Percentiles rank a stretch among this genome's conserved stretches.
phyloP scores from a whole-genome alignment of 2,113 vertebrate species.

The Eidolon helvum region DNA sequence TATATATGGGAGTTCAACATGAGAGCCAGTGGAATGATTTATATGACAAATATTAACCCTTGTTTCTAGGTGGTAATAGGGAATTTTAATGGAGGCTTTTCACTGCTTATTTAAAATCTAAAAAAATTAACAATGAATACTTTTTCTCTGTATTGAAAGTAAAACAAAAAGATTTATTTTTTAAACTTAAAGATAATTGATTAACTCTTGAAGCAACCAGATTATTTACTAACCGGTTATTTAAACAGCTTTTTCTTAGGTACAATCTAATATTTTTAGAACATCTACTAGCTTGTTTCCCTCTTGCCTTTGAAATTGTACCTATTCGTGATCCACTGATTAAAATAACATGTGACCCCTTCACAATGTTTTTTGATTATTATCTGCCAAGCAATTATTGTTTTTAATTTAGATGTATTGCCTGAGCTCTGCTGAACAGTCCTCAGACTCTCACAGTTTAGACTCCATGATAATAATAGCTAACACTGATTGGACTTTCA shows the following conservation, averaged over 20 bases:
- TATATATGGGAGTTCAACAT: background rate
- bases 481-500: background rate
- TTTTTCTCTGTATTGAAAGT: conserved; percentile 32
- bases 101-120: conserved; percentile 11
- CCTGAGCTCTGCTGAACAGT: background rate
- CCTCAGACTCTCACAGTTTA: background rate
- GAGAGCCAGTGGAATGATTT: background rate
- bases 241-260: background rate
- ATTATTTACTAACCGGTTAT: background rate
- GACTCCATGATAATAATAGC: background rate
- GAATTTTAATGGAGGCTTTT: background rate
- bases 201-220: conserved; percentile 12
- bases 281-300: conserved; percentile 50
- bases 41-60: conserved; percentile 22
- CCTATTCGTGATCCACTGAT: conserved; percentile 1
- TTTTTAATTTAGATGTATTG: conserved; percentile 63
- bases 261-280: conserved; percentile 27
- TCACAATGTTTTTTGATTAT: background rate
- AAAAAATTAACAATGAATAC: background rate
- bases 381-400: conserved; percentile 29
- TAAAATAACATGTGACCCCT: conserved; percentile 56
- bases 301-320: conserved; percentile 56
- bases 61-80: background rate
- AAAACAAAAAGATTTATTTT: background rate
- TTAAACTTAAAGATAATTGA: background rate